phyloP scores from a whole-genome alignment of 2,113 vertebrate genomes.

The Butastur rufipennis region DNA sequence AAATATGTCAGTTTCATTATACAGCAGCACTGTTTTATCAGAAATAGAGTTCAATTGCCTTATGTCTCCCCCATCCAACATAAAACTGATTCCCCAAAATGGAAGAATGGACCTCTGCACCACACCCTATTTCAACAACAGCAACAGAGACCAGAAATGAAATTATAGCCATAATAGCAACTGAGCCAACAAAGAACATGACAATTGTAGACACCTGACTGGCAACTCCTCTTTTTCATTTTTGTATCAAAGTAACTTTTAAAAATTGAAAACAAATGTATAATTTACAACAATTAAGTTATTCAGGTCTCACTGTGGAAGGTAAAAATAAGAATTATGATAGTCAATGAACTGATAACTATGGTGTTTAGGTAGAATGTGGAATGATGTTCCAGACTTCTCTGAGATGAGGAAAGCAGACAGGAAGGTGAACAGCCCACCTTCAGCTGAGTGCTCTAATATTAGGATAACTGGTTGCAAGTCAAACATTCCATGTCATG shows the following conservation, averaged over 20 bases:
- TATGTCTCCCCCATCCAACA: not conserved
- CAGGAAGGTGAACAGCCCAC: not conserved
- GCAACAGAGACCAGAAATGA: not conserved
- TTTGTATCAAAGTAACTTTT: not conserved
- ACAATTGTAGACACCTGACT: not conserved
- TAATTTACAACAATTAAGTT: not conserved
- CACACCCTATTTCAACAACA: not conserved
- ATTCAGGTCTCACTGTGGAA: not conserved
- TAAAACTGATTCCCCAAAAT: not conserved
- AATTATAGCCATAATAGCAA: not conserved
- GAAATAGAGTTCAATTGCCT: not conserved
- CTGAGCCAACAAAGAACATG: not conserved
- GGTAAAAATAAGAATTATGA: not conserved
- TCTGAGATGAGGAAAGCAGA: not conserved
- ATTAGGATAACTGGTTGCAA: not conserved
- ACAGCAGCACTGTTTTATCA: not conserved
- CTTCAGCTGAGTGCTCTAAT: not conserved
- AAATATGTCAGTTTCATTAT: not conserved
- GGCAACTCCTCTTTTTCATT: not conserved
- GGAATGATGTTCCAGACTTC: not conserved
- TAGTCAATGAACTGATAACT: not conserved
- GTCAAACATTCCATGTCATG: not conserved
- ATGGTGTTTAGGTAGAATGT: not conserved
- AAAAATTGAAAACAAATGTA: not conserved
- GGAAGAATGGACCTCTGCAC: not conserved